phyloP scores from a whole-genome alignment of 2,888 invertebrate genomes.

The Leistus spinibarbis region DNA sequence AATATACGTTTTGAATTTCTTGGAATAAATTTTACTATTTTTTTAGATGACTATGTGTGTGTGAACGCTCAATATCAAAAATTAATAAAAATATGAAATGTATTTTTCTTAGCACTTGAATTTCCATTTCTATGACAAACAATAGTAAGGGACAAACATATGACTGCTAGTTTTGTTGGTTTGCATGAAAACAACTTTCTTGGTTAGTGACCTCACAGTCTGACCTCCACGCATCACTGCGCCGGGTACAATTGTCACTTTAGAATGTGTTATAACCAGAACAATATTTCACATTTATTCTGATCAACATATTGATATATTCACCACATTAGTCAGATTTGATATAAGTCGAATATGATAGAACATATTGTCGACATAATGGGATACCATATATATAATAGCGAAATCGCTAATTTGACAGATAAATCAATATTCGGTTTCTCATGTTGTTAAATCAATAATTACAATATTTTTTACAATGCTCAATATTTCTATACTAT shows the following conservation, averaged over 20 bases:
- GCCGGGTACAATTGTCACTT: conserved; percentile 13
- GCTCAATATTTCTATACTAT: no score
- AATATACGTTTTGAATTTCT: no score
- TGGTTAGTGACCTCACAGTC: conserved; percentile 32
- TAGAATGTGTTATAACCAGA: conserved; percentile 25
- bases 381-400: no score
- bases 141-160: conserved; percentile 8
- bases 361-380: not conserved
- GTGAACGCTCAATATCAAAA: no score
- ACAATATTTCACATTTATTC: conserved; percentile 14
- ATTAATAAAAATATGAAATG: no score
- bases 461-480: not conserved
- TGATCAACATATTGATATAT: conserved; percentile 15
- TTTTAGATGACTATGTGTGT: no score
- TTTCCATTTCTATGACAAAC: not conserved
- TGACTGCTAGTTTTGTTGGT: not conserved
- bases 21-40: no score
- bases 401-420: not conserved
- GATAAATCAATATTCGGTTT: not conserved
- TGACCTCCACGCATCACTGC: conserved; percentile 37
- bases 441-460: not conserved
- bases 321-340: conserved; percentile 24
- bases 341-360: not conserved
- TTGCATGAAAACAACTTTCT: conserved; percentile 29
- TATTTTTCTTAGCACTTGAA: no score